Evolutionary conservation across 2,888 invertebrate genomes (phyloP).

Genomic region (Aphrophora alni): DNA sequence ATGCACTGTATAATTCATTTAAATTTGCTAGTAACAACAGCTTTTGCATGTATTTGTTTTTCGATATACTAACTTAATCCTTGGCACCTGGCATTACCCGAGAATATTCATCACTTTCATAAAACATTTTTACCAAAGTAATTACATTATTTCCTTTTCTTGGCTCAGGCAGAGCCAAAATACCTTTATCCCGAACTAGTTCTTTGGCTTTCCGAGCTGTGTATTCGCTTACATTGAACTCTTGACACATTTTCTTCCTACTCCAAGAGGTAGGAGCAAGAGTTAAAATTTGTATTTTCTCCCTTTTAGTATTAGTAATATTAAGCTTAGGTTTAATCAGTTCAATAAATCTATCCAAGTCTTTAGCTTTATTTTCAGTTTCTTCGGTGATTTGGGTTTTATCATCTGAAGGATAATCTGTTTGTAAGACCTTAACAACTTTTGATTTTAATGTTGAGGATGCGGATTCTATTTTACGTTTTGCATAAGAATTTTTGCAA

Average conservation of each 20-base stretch:
- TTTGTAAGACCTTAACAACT: constrained; percentile 2
- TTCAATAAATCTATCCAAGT: neutral
- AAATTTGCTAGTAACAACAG: constrained; percentile 10
- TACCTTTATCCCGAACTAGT: neutral
- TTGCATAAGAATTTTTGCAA: constrained; percentile 10
- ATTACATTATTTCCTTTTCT: constrained; percentile 6
- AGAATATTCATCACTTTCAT: constrained; percentile 10
- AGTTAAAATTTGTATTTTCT: constrained; percentile 18
- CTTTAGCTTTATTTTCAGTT: too few relatives aligned
- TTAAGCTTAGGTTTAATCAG: neutral
- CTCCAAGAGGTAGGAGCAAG: neutral
- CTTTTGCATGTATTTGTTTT: constrained; percentile 15
- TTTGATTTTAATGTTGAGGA: constrained; percentile 7
- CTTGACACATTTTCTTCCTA: neutral
- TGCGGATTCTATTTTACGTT: constrained; percentile 18
- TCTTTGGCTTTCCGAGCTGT: too few relatives aligned
- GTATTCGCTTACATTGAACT: too few relatives aligned
- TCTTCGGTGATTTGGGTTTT: neutral
- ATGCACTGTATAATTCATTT: constrained; percentile 3
- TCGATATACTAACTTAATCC: neutral
- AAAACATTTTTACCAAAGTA: neutral
- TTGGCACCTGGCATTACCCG: constrained; percentile 2
- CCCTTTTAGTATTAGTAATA: neutral
- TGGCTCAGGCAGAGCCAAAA: constrained; percentile 12
- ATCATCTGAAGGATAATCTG: neutral